Evolutionary conservation across 2,797 vertebrate genomes (phyloP).

Genomic region (Amblyraja radiata): DNA sequence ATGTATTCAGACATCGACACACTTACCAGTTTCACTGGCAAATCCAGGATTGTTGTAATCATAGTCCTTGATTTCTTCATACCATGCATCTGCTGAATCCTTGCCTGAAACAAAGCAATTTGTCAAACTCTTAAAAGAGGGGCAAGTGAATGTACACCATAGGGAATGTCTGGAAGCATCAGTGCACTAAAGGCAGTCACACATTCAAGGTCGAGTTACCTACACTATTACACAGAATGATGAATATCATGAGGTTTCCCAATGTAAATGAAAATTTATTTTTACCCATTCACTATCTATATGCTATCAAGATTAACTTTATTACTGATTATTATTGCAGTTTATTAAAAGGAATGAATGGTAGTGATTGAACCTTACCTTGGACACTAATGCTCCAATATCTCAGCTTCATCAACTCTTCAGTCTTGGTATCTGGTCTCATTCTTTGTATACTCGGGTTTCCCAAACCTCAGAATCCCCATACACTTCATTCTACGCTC

Average conservation of each 20-base stretch:
- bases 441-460: not conserved
- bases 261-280: not conserved
- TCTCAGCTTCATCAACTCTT: not conserved
- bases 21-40: slow-evolving; percentile 44
- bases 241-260: not conserved
- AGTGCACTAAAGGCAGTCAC: no score
- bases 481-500: no score
- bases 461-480: not conserved
- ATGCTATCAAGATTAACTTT: not conserved
- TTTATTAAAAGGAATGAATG: not conserved
- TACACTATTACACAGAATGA: not conserved
- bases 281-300: not conserved
- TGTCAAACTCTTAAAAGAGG: not conserved
- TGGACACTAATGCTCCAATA: not conserved
- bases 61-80: slow-evolving; percentile 48
- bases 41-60: slow-evolving; percentile 46
- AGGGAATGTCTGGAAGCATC: not conserved
- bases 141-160: not conserved
- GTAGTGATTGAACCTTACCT: not conserved
- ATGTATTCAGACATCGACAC: not conserved
- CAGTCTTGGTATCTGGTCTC: not conserved
- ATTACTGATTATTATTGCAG: not conserved
- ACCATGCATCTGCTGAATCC: slow-evolving; percentile 45
- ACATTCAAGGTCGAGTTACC: not conserved
- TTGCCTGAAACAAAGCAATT: slow-evolving; percentile 39